Percentiles rank a stretch among this genome's conserved stretches.
Evolutionary conservation across 1,140 invertebrate genomes (phyloP).

Genomic region (Sycophila sp.): DNA sequence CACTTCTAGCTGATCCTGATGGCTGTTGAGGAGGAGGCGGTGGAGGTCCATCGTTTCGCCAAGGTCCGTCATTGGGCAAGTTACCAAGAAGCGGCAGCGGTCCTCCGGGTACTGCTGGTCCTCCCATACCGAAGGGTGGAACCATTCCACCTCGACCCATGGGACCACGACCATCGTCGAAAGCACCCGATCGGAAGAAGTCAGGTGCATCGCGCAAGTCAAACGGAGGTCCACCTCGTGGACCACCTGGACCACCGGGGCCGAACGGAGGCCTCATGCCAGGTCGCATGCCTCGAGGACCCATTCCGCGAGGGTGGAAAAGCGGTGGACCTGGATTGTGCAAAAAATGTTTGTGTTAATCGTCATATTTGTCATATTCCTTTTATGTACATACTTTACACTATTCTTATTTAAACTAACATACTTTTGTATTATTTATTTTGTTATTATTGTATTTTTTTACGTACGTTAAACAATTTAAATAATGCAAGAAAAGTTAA

Average conservation of each 20-base stretch:
- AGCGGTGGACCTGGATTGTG: constrained; percentile 66
- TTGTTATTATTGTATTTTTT: too few species aligned
- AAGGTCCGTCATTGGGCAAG: background rate
- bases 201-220: constrained; percentile 52
- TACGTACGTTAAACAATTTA: too few species aligned
- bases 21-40: background rate
- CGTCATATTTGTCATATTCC: too few species aligned
- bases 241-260: constrained; percentile 9
- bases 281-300: constrained; percentile 60
- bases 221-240: constrained; percentile 46
- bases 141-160: constrained; percentile 47
- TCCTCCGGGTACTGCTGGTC: constrained; percentile 17
- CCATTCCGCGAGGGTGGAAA: constrained; percentile 67
- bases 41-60: constrained; percentile 17
- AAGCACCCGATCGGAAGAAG: constrained; percentile 48
- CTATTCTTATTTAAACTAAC: too few species aligned
- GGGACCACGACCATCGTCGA: constrained; percentile 60
- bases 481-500: too few species aligned
- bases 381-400: too few species aligned
- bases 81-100: background rate
- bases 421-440: too few species aligned
- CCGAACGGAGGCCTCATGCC: constrained; percentile 58
- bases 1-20: too few species aligned
- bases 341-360: too few species aligned
- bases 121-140: constrained; percentile 52